Evolutionary conservation across 2,113 vertebrate species (phyloP).

Genomic region (Emydura subglobosa): DNA sequence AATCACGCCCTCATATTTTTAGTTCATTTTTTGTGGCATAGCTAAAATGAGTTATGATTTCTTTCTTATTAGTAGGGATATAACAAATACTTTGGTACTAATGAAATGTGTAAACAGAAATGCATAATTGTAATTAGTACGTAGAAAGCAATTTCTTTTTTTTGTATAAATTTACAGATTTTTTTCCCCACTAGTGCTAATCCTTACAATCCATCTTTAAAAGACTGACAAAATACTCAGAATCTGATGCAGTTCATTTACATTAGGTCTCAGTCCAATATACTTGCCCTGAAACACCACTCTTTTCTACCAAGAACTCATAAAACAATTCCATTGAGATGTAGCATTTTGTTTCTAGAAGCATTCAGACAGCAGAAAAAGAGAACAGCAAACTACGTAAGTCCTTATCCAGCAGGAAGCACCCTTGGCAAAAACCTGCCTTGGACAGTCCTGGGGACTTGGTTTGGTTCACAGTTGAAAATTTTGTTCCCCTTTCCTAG

Average conservation of each 20-base stretch:
- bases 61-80: conserved; percentile 47
- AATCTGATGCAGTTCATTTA: not conserved
- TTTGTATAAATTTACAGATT: not conserved
- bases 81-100: conserved; percentile 28
- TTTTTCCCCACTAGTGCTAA: not conserved
- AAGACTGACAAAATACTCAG: not conserved
- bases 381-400: not conserved
- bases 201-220: conserved; percentile 20
- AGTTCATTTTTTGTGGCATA: conserved; percentile 40
- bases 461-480: not conserved
- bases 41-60: conserved; percentile 51
- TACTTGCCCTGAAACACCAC: not conserved
- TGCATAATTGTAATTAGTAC: conserved; percentile 4
- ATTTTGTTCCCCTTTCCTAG: not conserved
- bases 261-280: not conserved
- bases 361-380: not conserved
- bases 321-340: not conserved
- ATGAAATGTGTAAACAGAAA: conserved; percentile 29
- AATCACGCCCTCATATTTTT: conserved; percentile 26
- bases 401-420: not conserved
- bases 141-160: conserved; percentile 19
- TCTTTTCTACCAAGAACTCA: conserved; percentile 12
- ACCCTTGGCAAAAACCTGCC: not conserved
- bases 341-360: not conserved
- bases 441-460: not conserved